A percentile compares a stretch with the other conserved stretches of the same genome.
phyloP scores from a whole-genome alignment of 2,888 invertebrate genomes.

The Drosophila anceps region DNA sequence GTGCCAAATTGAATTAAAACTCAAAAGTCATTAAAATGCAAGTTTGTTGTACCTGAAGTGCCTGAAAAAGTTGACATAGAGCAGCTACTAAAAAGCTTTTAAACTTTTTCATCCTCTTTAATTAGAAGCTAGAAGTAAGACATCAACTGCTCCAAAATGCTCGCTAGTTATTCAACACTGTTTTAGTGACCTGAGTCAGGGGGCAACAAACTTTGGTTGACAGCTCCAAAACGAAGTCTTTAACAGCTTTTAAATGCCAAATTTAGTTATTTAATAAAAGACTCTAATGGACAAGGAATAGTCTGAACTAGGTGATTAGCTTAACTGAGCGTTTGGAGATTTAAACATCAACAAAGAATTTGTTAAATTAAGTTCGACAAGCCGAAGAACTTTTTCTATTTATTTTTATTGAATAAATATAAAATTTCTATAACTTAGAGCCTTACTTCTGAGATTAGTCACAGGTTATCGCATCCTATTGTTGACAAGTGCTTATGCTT shows the following conservation, averaged over 20 bases:
- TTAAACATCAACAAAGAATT: neutral
- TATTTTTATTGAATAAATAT: no score
- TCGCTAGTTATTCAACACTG: slow-evolving; percentile 14
- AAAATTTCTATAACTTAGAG: no score
- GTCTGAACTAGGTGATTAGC: neutral
- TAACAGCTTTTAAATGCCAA: slow-evolving; percentile 24
- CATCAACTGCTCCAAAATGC: slow-evolving; percentile 35
- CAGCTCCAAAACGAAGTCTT: slow-evolving; percentile 23
- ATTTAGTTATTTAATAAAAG: slow-evolving; percentile 17
- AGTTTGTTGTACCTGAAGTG: slow-evolving; percentile 48
- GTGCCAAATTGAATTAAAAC: slow-evolving; percentile 71
- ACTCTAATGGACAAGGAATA: neutral
- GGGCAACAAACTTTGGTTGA: slow-evolving; percentile 6
- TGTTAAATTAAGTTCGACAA: no score
- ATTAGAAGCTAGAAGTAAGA: slow-evolving; percentile 41
- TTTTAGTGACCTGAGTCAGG: slow-evolving; percentile 25
- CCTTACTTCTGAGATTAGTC: no score
- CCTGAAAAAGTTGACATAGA: slow-evolving; percentile 28
- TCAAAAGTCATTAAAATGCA: slow-evolving; percentile 67
- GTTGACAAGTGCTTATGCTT: no score
- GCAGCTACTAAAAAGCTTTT: slow-evolving; percentile 49
- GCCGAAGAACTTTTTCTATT: no score
- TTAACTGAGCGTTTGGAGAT: neutral
- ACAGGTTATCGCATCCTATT: no score
- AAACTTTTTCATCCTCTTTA: slow-evolving; percentile 41